phyloP scores from a whole-genome alignment of 2,797 vertebrate species.

The Alosa sapidissima region DNA sequence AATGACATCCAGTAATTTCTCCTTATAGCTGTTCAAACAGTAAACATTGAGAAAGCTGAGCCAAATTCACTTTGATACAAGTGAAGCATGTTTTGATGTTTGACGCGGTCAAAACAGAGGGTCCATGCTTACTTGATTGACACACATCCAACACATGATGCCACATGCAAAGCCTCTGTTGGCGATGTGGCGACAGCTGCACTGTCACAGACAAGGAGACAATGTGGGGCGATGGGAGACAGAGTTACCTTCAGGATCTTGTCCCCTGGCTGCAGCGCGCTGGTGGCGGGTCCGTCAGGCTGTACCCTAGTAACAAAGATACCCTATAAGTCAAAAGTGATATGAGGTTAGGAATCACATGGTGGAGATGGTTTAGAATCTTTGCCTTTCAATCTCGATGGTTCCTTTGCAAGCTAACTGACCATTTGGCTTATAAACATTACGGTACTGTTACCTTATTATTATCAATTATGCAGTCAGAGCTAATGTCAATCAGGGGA shows the following conservation, averaged over 20 bases:
- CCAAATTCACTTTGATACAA: conserved; percentile 21
- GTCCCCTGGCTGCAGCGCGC: conserved; percentile 93
- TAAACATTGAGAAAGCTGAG: not conserved
- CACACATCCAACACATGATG: conserved; percentile 48
- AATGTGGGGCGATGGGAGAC: conserved; percentile 52
- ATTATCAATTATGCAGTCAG: not conserved
- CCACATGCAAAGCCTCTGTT: conserved; percentile 58
- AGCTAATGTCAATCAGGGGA: not conserved
- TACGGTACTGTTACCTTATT: not conserved
- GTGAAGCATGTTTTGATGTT: conserved; percentile 35
- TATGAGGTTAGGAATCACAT: conserved; percentile 96
- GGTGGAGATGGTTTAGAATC: conserved; percentile 84
- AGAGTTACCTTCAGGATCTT: conserved; percentile 96
- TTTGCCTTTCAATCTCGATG: conserved; percentile 76
- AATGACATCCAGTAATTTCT: not conserved
- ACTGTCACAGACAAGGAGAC: conserved; percentile 46
- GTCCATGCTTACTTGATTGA: conserved; percentile 49
- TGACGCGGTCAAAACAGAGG: conserved; percentile 44
- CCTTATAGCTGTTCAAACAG: not conserved
- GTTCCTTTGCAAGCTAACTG: conserved; percentile 18
- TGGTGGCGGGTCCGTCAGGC: conserved; percentile 95
- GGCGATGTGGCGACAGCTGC: conserved; percentile 40
- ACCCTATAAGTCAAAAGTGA: conserved; percentile 99
- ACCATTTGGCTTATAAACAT: not conserved
- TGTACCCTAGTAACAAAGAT: conserved; percentile 99